Evolutionary conservation across 2,888 invertebrate species (phyloP), one percentile per base, ranked within the genome.

Genomic region (Phortica okadai): DNA sequence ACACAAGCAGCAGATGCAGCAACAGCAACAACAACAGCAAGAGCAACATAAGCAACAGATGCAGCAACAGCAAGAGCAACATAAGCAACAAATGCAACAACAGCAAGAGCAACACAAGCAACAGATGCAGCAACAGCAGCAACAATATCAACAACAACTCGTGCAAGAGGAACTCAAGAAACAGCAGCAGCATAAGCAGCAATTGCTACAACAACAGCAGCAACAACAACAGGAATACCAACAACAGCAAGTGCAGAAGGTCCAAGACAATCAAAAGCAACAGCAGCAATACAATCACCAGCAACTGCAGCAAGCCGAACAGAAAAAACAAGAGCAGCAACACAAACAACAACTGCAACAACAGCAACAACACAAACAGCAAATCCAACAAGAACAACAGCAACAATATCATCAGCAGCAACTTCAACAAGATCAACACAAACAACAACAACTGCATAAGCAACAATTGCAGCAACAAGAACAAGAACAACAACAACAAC

Each of bases 401-500:
- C 50, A 50, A 50, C 50, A 50, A 58, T 59, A 10, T 42, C 14
- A 8, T 56, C 14, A 50, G 10, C 50, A 50, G 50, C 50, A 50
- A 50, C 50, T 11, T 2, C 50, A 8, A 50, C 50, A 50, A 50
- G 50, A 50, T 2, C 50, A 50, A 50, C 50, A 50, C 5, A 58
- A 67, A 66, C 45, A 58, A 16, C 45, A 25, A 50, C 14, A 25
- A 72, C 21, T 25, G 1, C 16, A 16, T 0, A 77, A 72, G 25
- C 45, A 74, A 76, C 41, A n/a, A 45, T 0, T 79, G 33, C 70
- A 72, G 62, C 42, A 83, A n/a, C 83, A 2, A 2, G 3, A 50
- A 50, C 8, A 82, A 3, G 70, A 76, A 74, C 83, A 79, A 16
- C 83, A 84, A 41, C 70, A 84, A 16, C 50, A 72, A n/a, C 72